Percentiles rank a stretch among this genome's conserved stretches.
Evolutionary conservation across 2,888 invertebrate species (phyloP).

Genomic region (Stenurella melanura): DNA sequence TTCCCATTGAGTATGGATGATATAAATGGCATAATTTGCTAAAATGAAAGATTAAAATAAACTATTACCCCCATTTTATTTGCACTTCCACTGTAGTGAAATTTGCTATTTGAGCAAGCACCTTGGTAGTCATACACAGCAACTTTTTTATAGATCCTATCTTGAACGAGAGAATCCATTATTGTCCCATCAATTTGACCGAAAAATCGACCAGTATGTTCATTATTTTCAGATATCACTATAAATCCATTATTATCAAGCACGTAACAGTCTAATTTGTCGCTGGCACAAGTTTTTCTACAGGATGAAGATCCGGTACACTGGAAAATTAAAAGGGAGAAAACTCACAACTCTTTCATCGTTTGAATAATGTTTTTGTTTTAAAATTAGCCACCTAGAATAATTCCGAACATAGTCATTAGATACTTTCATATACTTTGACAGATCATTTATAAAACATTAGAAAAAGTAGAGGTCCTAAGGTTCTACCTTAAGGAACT

Average conservation of each 20-base stretch:
- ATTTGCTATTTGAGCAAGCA: constrained; percentile 83
- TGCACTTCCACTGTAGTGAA: constrained; percentile 78
- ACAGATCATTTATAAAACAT: too few relatives aligned
- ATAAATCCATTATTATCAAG: constrained; percentile 97
- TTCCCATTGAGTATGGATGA: too few relatives aligned
- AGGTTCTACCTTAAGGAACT: too few relatives aligned
- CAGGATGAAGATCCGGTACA: constrained; percentile 84
- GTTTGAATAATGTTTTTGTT: too few relatives aligned
- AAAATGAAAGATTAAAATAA: neutral
- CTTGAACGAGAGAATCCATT: constrained; percentile 94
- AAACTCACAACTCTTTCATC: too few relatives aligned
- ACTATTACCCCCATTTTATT: constrained; percentile 70
- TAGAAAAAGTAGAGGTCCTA: too few relatives aligned
- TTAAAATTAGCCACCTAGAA: too few relatives aligned
- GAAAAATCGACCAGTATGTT: constrained; percentile 94
- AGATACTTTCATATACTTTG: too few relatives aligned
- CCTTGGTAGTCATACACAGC: constrained; percentile 93
- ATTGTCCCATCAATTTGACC: constrained; percentile 96
- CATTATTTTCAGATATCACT: constrained; percentile 89
- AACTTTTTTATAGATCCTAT: constrained; percentile 91
- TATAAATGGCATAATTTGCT: too few relatives aligned
- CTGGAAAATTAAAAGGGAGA: constrained; percentile 71
- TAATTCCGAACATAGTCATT: too few relatives aligned
- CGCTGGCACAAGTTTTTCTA: constrained; percentile 90
- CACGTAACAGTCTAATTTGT: constrained; percentile 93